Conservation (phyloP, 2,797 vertebrate genomes). For the Macropus fuliginosus region DNA sequence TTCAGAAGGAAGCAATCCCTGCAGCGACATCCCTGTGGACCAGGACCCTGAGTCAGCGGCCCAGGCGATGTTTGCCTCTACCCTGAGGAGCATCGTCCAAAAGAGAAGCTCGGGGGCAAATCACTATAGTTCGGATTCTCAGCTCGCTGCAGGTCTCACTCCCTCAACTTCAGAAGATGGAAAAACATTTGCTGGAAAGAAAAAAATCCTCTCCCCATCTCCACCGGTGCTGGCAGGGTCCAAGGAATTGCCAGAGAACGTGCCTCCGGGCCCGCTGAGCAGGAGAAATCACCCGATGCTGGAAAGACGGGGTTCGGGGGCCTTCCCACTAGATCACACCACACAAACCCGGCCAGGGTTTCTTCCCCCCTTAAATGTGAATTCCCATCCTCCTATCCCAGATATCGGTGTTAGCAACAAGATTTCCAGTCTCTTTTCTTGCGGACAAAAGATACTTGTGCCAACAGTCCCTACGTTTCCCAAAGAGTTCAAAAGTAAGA, state of each 20-base stretch:
- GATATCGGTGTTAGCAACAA: slow-evolving; percentile 85
- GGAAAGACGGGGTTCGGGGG: slow-evolving; percentile 88
- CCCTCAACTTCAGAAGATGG: slow-evolving; percentile 80
- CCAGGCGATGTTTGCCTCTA: slow-evolving; percentile 88
- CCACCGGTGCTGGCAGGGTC: slow-evolving; percentile 86
- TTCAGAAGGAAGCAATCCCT: slow-evolving; percentile 84
- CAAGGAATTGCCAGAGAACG: slow-evolving; percentile 87
- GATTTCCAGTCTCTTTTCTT: slow-evolving; percentile 80
- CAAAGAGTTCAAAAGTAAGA: slow-evolving; percentile 87
- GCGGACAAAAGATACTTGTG: slow-evolving; percentile 85
- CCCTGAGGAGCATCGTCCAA: slow-evolving; percentile 88
- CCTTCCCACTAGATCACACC: slow-evolving; percentile 87
- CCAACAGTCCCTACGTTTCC: slow-evolving; percentile 87
- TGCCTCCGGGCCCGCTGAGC: slow-evolving; percentile 72
- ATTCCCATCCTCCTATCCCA: slow-evolving; percentile 85
- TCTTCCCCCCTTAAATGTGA: slow-evolving; percentile 90
- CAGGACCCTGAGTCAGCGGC: slow-evolving; percentile 83
- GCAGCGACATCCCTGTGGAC: slow-evolving; percentile 79
- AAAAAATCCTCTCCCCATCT: slow-evolving; percentile 85
- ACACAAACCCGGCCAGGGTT: slow-evolving; percentile 88
- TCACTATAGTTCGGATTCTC: slow-evolving; percentile 93
- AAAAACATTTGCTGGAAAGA: slow-evolving; percentile 85
- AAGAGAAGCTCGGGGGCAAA: slow-evolving; percentile 88
- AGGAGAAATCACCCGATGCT: slow-evolving; percentile 83
- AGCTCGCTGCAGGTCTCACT: slow-evolving; percentile 83